Percentiles rank a stretch among this genome's conserved stretches.
Conservation (phyloP, 2,113 vertebrate species). For the Strix aluco region DNA sequence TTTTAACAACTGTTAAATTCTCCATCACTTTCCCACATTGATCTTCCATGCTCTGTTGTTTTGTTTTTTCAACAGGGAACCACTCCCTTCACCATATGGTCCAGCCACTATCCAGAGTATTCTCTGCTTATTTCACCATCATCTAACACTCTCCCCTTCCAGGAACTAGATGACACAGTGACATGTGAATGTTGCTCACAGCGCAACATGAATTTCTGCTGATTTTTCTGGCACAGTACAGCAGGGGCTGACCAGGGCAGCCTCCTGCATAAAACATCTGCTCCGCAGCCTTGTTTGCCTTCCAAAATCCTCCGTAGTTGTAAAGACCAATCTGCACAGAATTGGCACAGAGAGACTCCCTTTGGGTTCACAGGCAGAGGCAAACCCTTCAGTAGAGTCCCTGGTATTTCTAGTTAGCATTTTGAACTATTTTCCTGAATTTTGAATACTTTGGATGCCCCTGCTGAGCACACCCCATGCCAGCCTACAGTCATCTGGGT, state of each 20-base stretch:
- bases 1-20: slow-evolving; percentile 17
- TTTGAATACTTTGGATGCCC: neutral
- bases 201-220: slow-evolving; percentile 27
- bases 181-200: slow-evolving; percentile 25
- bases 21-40: neutral
- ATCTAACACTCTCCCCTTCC: slow-evolving; percentile 18
- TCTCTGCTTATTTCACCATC: slow-evolving; percentile 34
- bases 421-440: neutral
- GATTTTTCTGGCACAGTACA: slow-evolving; percentile 53
- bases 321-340: neutral
- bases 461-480: neutral
- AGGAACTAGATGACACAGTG: slow-evolving; percentile 49
- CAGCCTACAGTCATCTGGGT: neutral
- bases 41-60: neutral
- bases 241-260: neutral
- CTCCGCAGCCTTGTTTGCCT: neutral
- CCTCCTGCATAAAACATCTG: slow-evolving; percentile 49
- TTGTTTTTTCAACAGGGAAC: neutral
- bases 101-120: neutral
- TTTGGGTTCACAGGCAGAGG: neutral
- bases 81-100: neutral
- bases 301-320: neutral
- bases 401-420: neutral
- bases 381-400: neutral
- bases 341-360: neutral